Evolutionary conservation across 2,888 invertebrate genomes (phyloP), one percentile per base, ranked within the genome.

Genomic region (Latheticus oryzae): DNA sequence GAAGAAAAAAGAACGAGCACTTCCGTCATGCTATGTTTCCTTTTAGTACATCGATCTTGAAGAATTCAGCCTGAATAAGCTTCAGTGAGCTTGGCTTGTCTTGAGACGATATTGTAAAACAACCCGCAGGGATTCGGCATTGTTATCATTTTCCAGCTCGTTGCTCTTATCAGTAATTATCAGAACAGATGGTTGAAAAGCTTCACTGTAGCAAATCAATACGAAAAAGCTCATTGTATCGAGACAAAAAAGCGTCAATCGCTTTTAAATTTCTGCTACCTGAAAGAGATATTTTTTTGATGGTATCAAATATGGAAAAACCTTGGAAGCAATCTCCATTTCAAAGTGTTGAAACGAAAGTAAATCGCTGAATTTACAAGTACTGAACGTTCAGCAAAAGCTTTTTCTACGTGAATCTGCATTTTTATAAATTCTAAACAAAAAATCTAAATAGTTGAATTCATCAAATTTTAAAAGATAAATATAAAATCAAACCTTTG

Each of bases 81-180:
- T 37, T n/a, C n/a, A n/a, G n/a, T 5, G 9, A 19, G 19, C 7
- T n/a, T 7, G 19, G 3, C n/a, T 30, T 7, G 5, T 30, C 30
- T 8, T 30, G 7, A 2, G 12, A 30, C 12, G 19, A 19, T 37
- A 42, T 42, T 16, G 42, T 42, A 42, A 42, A 42, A 42, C 23
- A 24, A 15, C 26, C 42, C 26, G 16, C 15, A 42, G 26, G 26
- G 26, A 26, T 15, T 26, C 9, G 26, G 40, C 23, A 40, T 42
- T 45, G 45, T 45, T 45, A 43, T 43, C 43, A 45, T 45, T 45
- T 45, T 45, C 30, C 30, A 12, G 12, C 30, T 12, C 30, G 30
- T 4, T 30, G 30, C 45, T 19, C 32, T 45, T 45, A 45, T 47
- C 47, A 23, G 33, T 23, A 47, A 47, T 47, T 33, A 33, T 32